A percentile compares a stretch with the other conserved stretches of the same genome.
These are phyloP conservation scores for Caenorhabditis sp. DNA, from an alignment of 2,888 invertebrate species.

Conservation along the genomic window DNA sequence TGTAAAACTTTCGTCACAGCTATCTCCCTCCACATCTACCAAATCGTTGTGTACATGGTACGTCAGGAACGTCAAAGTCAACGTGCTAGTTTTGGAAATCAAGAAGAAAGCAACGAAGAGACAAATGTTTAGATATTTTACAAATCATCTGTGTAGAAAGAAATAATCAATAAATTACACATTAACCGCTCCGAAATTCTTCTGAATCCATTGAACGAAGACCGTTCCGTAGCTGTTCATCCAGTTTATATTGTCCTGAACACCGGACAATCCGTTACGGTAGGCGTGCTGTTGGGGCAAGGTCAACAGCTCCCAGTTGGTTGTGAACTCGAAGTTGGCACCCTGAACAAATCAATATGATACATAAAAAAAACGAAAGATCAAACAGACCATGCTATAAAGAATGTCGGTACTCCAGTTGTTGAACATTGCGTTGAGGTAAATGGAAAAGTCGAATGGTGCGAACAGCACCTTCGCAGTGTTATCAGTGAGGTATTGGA, in stretches of 20 bases:
- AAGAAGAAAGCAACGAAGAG: too few relatives aligned
- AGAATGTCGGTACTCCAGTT: constrained; percentile 52
- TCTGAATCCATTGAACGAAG: constrained; percentile 34
- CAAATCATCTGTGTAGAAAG: background rate
- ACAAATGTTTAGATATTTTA: too few relatives aligned
- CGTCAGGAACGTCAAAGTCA: too few relatives aligned
- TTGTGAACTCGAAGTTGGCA: constrained; percentile 4
- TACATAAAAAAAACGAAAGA: background rate
- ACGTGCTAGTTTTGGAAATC: too few relatives aligned
- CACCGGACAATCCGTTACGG: background rate
- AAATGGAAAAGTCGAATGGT: constrained; percentile 45
- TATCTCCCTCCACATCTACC: too few relatives aligned
- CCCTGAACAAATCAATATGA: constrained; percentile 11
- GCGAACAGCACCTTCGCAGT: constrained; percentile 33
- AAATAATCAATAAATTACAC: constrained; percentile 10
- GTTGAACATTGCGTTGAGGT: constrained; percentile 33
- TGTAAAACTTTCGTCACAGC: too few relatives aligned
- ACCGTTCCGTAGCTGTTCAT: constrained; percentile 9
- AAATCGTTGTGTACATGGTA: too few relatives aligned
- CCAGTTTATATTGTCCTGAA: constrained; percentile 38
- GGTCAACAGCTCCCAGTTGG: constrained; percentile 35
- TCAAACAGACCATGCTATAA: constrained; percentile 6
- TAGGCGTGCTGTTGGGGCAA: constrained; percentile 19
- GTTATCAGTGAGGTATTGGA: constrained; percentile 34
- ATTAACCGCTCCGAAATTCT: constrained; percentile 32